These are phyloP conservation scores for Cardinalis cardinalis DNA, from an alignment of 2,113 vertebrate genomes.

Conservation along the genomic window DNA sequence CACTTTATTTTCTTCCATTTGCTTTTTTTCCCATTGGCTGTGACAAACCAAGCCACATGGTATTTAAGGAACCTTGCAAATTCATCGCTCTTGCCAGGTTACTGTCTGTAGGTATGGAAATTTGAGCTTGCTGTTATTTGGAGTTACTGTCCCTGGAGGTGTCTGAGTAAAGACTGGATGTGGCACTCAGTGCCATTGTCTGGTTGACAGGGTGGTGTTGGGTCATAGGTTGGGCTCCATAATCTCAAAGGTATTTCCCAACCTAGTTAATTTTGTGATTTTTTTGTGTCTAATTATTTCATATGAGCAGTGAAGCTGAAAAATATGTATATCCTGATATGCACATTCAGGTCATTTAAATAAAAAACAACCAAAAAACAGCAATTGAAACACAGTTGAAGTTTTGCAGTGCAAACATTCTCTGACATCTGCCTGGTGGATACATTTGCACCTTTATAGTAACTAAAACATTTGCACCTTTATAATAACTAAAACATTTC, in stretches of 20 bases:
- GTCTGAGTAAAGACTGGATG: background rate
- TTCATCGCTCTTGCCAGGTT: background rate
- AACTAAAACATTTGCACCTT: background rate
- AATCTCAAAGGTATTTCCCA: background rate
- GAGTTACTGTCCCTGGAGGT: background rate
- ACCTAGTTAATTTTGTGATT: background rate
- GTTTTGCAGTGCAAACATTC: background rate
- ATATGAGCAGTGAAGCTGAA: background rate
- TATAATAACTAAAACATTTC: background rate
- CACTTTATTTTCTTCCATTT: background rate
- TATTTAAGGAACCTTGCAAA: background rate
- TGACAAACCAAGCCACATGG: background rate
- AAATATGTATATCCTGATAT: background rate
- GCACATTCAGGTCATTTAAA: background rate
- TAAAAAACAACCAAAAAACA: background rate
- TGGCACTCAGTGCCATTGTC: background rate
- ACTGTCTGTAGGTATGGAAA: background rate
- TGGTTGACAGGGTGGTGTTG: background rate
- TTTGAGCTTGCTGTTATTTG: background rate
- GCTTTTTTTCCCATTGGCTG: background rate
- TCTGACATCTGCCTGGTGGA: background rate
- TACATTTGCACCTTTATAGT: background rate
- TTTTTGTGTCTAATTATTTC: background rate
- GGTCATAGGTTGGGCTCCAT: fast-evolving
- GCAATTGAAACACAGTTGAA: background rate